phyloP scores from a whole-genome alignment of 2,113 vertebrate genomes.

The Pitta sordida region DNA sequence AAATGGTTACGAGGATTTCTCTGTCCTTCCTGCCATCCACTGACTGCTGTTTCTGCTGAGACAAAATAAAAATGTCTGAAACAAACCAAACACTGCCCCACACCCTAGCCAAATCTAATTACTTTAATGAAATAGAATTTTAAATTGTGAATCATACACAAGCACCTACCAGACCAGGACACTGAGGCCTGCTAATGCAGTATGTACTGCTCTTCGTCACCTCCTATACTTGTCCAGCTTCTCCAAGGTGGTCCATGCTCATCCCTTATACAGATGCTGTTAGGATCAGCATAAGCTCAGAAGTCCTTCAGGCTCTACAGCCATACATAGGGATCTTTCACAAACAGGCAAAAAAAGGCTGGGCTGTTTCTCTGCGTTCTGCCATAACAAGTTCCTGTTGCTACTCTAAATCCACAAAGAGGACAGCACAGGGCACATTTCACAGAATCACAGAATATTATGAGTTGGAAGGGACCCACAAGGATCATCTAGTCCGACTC shows the following conservation, averaged over 20 bases:
- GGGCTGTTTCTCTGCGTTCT: neutral
- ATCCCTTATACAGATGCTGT: neutral
- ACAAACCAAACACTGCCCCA: neutral
- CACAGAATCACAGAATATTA: too few species aligned
- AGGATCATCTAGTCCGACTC: too few species aligned
- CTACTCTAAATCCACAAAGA: neutral
- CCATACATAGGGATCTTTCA: rapidly evolving
- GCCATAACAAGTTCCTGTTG: too few species aligned
- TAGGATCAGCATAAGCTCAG: neutral
- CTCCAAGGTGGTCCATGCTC: neutral
- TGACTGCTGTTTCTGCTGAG: neutral
- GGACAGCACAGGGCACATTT: neutral
- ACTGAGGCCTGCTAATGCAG: neutral
- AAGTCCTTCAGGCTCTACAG: neutral
- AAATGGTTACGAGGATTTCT: neutral
- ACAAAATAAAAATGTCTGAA: neutral
- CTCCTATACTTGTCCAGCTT: neutral
- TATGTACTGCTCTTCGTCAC: neutral
- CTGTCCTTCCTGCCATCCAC: neutral
- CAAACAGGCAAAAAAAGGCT: neutral
- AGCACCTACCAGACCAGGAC: neutral
- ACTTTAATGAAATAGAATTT: neutral
- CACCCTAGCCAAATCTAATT: neutral
- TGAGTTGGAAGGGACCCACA: too few species aligned
- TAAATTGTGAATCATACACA: neutral